These are phyloP conservation scores for Lamprologus tigripictilis DNA, from an alignment of 2,113 vertebrate genomes.

Conservation along the genomic window DNA sequence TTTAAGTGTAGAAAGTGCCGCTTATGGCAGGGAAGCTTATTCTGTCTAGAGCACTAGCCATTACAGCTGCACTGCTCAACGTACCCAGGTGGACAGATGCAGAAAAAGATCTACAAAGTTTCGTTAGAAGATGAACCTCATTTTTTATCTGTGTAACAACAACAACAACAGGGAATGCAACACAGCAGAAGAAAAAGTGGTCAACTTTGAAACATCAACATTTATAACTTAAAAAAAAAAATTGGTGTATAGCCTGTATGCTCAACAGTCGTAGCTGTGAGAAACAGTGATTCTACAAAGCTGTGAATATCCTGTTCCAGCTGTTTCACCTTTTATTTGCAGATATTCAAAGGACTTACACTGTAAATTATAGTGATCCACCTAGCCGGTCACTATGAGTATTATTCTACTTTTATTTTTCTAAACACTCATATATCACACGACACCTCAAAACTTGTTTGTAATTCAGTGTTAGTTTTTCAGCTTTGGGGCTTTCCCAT, in stretches of 20 bases:
- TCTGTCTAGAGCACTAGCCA: background rate
- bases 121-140: background rate
- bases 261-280: background rate
- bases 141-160: background rate
- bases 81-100: background rate
- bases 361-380: background rate
- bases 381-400: background rate
- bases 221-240: background rate
- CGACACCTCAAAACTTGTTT: background rate
- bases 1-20: background rate
- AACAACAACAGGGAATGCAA: background rate
- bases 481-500: background rate
- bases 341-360: background rate
- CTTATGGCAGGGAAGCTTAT: background rate
- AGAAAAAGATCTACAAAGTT: background rate
- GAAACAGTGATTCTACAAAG: background rate
- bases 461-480: background rate
- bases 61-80: background rate
- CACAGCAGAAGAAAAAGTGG: background rate
- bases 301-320: fast-evolving
- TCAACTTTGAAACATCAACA: background rate
- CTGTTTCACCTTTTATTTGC: background rate
- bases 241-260: background rate
- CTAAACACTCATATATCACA: background rate
- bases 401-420: background rate